Conservation (phyloP, 2,113 vertebrate species). For the Synchiropus splendidus region DNA sequence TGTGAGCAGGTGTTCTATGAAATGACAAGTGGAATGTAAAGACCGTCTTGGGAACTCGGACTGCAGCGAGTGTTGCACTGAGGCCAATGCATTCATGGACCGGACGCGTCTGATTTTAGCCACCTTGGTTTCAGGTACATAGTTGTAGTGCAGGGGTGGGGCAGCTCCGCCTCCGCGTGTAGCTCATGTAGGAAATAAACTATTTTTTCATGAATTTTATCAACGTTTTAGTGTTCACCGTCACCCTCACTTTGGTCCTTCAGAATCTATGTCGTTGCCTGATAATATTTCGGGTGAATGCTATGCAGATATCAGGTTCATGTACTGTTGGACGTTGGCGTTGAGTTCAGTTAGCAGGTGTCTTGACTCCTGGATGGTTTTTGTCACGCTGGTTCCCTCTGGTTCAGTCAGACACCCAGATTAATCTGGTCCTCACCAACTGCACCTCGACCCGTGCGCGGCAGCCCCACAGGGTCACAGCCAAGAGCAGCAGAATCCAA, state of each 20-base stretch:
- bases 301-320: constrained; percentile 50
- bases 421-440: neutral
- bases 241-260: constrained; percentile 19
- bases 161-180: constrained; percentile 25
- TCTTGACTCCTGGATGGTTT: neutral
- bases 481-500: constrained; percentile 24
- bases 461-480: constrained; percentile 16
- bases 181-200: constrained; percentile 43
- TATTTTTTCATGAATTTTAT: constrained; percentile 56
- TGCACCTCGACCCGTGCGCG: constrained; percentile 5
- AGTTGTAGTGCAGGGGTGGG: constrained; percentile 18
- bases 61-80: neutral
- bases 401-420: neutral
- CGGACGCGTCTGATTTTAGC: constrained; percentile 21
- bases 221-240: constrained; percentile 16
- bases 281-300: constrained; percentile 45
- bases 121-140: constrained; percentile 21
- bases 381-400: neutral
- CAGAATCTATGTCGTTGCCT: constrained; percentile 28
- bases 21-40: constrained; percentile 62
- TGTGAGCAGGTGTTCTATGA: constrained; percentile 43
- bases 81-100: constrained; percentile 51
- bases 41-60: constrained; percentile 15
- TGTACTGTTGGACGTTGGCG: constrained; percentile 21
- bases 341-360: constrained; percentile 22